Evolutionary conservation across 2,113 vertebrate species (phyloP).

Genomic region (Asarcornis scutulata): DNA sequence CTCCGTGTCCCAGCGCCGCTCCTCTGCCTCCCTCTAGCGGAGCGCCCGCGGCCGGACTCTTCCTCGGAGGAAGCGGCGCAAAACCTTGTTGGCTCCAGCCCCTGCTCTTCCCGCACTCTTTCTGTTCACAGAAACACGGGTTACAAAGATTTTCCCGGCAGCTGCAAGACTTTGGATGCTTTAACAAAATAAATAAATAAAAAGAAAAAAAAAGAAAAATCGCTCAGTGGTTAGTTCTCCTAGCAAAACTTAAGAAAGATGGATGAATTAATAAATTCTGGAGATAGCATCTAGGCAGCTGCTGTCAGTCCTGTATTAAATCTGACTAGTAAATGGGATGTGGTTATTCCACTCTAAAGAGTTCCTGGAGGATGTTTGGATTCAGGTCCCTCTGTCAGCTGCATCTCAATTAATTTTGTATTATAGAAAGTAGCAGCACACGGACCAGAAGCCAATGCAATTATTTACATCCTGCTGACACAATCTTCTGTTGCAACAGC

Average conservation of each 20-base stretch:
- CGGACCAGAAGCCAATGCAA: background rate
- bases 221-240: background rate
- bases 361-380: background rate
- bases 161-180: background rate
- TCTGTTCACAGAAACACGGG: background rate
- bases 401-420: conserved; percentile 25
- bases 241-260: background rate
- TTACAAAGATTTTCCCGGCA: background rate
- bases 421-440: background rate
- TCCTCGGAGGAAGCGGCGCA: background rate
- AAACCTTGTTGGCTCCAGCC: background rate
- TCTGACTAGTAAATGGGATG: background rate
- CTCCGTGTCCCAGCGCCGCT: background rate
- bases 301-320: background rate
- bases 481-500: background rate
- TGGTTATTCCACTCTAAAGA: background rate
- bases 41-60: background rate
- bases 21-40: conserved; percentile 42
- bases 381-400: background rate
- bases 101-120: fast-evolving
- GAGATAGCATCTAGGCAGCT: background rate
- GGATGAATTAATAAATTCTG: background rate
- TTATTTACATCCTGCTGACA: conserved; percentile 33
- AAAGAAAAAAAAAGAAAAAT: background rate
- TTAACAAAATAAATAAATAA: background rate